Percentiles rank a stretch among this genome's conserved stretches.
phyloP scores from a whole-genome alignment of 2,888 invertebrate genomes.

The Drosophila vallismaia region DNA sequence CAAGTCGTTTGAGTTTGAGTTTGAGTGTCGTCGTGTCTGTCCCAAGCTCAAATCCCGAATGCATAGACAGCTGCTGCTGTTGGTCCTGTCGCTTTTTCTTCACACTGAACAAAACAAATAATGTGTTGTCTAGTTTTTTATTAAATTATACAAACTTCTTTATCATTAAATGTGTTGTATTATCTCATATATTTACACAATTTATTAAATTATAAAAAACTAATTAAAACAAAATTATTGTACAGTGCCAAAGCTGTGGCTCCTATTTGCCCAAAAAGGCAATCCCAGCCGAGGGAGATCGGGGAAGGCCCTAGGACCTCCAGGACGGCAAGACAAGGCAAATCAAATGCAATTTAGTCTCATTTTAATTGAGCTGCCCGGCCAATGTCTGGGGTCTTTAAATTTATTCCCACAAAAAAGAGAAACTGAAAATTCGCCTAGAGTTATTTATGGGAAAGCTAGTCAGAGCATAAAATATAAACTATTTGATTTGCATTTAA shows the following conservation, averaged over 20 bases:
- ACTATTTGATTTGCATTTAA: slow-evolving; percentile 41
- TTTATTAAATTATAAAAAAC: background rate
- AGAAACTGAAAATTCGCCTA: slow-evolving; percentile 22
- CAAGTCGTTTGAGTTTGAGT: slow-evolving; percentile 46
- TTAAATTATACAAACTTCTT: too few species aligned
- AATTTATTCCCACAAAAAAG: slow-evolving; percentile 16
- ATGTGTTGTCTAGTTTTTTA: too few species aligned
- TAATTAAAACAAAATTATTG: background rate
- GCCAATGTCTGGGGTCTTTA: slow-evolving; percentile 50
- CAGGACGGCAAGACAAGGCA: slow-evolving; percentile 54
- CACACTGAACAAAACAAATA: slow-evolving; percentile 4
- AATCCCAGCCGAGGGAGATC: slow-evolving; percentile 18
- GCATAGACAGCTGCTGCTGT: slow-evolving; percentile 68
- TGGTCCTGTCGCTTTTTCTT: slow-evolving; percentile 14
- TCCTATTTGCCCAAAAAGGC: slow-evolving; percentile 31
- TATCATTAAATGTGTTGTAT: too few species aligned
- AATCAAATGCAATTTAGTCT: slow-evolving; percentile 78
- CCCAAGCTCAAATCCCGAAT: slow-evolving; percentile 71
- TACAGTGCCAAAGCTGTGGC: slow-evolving; percentile 26
- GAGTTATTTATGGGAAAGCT: slow-evolving; percentile 65
- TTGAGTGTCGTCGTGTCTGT: slow-evolving; percentile 50
- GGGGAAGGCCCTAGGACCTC: slow-evolving; percentile 31
- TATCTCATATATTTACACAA: too few species aligned
- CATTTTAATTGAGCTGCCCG: slow-evolving; percentile 79
- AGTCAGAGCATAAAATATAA: background rate